Evolutionary conservation across 1,140 invertebrate species (phyloP), one percentile per base, ranked within the genome.

Genomic region (Drosophila prosaltans): DNA sequence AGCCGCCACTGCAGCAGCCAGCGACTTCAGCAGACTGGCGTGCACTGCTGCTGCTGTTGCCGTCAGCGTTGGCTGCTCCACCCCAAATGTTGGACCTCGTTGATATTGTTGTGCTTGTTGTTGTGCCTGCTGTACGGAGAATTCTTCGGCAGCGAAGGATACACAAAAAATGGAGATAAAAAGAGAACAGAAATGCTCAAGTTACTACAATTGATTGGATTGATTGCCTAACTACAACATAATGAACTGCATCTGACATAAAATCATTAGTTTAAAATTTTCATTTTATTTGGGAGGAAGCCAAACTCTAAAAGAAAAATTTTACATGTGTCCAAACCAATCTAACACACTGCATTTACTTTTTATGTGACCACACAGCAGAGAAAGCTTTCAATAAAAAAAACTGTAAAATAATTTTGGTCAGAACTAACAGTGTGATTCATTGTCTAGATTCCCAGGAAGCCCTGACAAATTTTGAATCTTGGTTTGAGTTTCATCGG

Each of bases 81-180:
- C 26, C 7, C 45, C 45, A 26, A 7, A 16, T 16, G 45, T 10
- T 16, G 21, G 24, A 8, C 8, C 24, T 51, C 45, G 45, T 26
- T 26, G 45, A 51, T 51, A 21, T 26, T 9, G 45, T 24, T 48
- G 45, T 48, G 45, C 16, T 48, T 48, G 45, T 48, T 51, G 45
- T 51, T 51, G 45, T 51, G 45, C 45, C 45, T 51, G 45, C 45
- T 51, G 21, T 51, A 3, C 45, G 45, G 45, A 10, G 45, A 3
- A 26, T 26, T 51, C 45, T 51, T 51, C 45, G 45, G 45, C 45
- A 51, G 45, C 45, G n/a, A 51, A 51, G 2, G 48, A 69, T 40
- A 43, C 45, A 51, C 45, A 51, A 51, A 51, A 48, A 51, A 51
- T 51, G 24, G 45, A 51, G 45, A 51, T 26, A 51, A 5, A 51